Evolutionary conservation across 1,140 invertebrate genomes (phyloP), one percentile per base, ranked within the genome.

Genomic region (Pristionchus pacificus): DNA sequence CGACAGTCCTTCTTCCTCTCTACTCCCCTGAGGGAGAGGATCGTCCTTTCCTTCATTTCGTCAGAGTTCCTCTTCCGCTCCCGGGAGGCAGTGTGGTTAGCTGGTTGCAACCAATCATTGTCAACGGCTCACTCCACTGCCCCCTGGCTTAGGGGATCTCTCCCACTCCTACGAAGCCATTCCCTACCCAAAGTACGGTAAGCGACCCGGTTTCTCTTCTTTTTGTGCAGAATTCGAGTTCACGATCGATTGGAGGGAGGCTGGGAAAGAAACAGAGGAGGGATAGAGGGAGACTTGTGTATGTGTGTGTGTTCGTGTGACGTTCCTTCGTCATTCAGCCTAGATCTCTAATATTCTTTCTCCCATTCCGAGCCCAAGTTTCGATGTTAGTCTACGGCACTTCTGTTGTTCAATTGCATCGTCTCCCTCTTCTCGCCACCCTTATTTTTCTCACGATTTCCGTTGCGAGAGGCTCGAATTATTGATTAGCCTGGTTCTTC

Each of bases 61-160:
- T n/a, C n/a, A n/a, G n/a, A n/a, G n/a, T 32, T 65, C 13, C 55
- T 65, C 38, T 10, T 49, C 38, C 38, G 19, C 6, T 49, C 55
- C 70, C 72, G 74, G 58, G 71, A 70, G 76, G 76, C 76, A 77
- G 76, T 77, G 76, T 77, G 75, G 74, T 77, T 77, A 77, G 76
- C 76, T 77, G 76, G 76, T 77, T 77, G 76, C 76, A 68, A 28
- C 13, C 28, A 67, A 65, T 19, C 19, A n/a, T 63, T 30, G 71
- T 60, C 76, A 77, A 76, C 76, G 70, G 76, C 76, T 77, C 73
- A 65, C 76, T 64, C 64, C 76, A 77, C 75, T 77, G 76, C 76
- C 76, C 60, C 62, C 76, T 75, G 64, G 76, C 67, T 57, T 27
- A 63, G 60, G 64, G 49, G 32, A 55, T 64, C 64, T 63, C 33